phyloP scores from a whole-genome alignment of 2,113 vertebrate species.

The Tetrao urogallus region DNA sequence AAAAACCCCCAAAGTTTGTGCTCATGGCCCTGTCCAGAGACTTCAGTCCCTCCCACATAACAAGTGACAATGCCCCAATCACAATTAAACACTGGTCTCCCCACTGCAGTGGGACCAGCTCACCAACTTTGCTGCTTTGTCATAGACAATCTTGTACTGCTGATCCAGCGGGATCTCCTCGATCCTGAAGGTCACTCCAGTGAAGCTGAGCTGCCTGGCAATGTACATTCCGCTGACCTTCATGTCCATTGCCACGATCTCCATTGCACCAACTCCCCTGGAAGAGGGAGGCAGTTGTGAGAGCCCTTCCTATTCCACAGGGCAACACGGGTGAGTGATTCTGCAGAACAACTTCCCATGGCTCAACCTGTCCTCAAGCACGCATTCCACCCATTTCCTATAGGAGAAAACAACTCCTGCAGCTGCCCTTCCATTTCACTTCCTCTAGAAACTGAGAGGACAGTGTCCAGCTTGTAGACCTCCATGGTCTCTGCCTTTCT shows the following conservation, averaged over 20 bases:
- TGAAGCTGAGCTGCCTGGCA: constrained; percentile 97
- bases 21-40: rapidly evolving
- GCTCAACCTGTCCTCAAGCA: not conserved
- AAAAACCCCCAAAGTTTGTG: not conserved
- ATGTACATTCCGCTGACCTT: constrained; percentile 99
- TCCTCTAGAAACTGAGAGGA: not conserved
- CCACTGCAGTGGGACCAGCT: constrained; percentile 2
- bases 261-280: constrained; percentile 98
- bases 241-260: constrained; percentile 99
- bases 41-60: not conserved
- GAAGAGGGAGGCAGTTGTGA: not conserved
- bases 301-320: not conserved
- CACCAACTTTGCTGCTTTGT: constrained; percentile 95
- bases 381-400: not conserved
- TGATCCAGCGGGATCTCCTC: constrained; percentile 93
- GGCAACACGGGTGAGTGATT: not conserved
- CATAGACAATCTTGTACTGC: constrained; percentile 90
- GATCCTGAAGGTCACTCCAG: constrained; percentile 94
- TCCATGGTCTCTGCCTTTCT: not conserved
- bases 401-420: not conserved
- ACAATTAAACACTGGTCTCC: not conserved
- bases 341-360: not conserved
- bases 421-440: not conserved
- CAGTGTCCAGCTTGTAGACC: too few relatives aligned
- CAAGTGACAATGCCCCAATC: not conserved